phyloP scores from a whole-genome alignment of 2,888 invertebrate genomes.

The Ophion costatus region DNA sequence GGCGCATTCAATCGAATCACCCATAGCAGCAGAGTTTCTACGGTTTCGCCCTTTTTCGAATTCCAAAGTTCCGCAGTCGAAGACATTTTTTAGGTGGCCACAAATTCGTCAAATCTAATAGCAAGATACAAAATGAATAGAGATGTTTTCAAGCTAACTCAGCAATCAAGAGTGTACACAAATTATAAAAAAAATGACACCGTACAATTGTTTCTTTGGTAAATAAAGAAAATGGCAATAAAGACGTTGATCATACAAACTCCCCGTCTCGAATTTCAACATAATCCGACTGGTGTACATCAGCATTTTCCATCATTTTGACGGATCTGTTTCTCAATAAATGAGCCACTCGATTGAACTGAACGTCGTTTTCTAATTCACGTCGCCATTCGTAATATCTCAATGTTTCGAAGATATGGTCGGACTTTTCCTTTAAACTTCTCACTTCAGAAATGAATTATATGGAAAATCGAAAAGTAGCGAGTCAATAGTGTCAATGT shows the following conservation, averaged over 20 bases:
- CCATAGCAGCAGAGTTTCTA: slow-evolving; percentile 70
- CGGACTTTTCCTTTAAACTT: background rate
- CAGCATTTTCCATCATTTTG: too few relatives aligned
- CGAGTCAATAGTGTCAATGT: background rate
- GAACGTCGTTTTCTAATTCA: background rate
- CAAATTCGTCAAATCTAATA: background rate
- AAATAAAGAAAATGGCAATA: too few relatives aligned
- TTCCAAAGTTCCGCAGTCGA: background rate
- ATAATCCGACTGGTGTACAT: too few relatives aligned
- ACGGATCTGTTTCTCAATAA: background rate
- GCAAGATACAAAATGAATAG: background rate
- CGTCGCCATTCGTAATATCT: background rate
- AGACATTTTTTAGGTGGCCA: background rate
- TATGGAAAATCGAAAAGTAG: background rate
- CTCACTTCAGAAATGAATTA: background rate
- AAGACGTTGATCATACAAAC: too few relatives aligned
- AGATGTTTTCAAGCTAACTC: too few relatives aligned
- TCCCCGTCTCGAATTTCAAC: too few relatives aligned
- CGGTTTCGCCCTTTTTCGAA: background rate
- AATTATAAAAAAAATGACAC: background rate
- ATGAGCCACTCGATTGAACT: background rate
- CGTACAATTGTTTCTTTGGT: too few relatives aligned
- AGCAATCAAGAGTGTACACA: background rate
- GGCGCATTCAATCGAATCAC: slow-evolving; percentile 75
- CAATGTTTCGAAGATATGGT: background rate